Percentiles rank a stretch among this genome's conserved stretches.
These are phyloP conservation scores for Melanostoma scalare DNA, from an alignment of 2,888 invertebrate species.

Conservation along the genomic window DNA sequence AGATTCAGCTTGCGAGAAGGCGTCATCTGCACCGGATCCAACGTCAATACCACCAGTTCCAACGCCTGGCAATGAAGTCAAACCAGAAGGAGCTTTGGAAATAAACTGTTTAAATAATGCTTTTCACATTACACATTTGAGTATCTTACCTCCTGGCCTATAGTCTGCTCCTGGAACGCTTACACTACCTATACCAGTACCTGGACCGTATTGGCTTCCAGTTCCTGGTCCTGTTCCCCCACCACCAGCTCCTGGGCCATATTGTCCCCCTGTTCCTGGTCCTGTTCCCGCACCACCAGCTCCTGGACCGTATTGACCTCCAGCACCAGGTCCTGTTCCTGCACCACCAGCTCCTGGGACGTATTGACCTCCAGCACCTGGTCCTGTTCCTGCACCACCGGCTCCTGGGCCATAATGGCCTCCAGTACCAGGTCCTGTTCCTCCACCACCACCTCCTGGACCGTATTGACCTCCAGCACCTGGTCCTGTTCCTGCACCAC, in stretches of 20 bases:
- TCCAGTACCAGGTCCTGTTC: slow-evolving; percentile 29
- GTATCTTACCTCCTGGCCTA: slow-evolving; percentile 49
- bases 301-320: slow-evolving; percentile 9
- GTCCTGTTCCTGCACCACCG: slow-evolving; percentile 1
- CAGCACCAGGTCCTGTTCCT: slow-evolving; percentile 19
- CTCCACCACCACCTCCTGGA: slow-evolving; percentile 50
- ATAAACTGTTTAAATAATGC: no score
- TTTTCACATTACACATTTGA: background rate
- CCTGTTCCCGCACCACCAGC: slow-evolving; percentile 18
- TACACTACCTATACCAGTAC: slow-evolving; percentile 46
- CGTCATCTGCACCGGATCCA: slow-evolving; percentile 83
- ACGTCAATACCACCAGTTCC: slow-evolving; percentile 8
- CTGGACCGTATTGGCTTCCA: slow-evolving; percentile 17
- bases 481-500: slow-evolving; percentile 32
- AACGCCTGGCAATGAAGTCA: slow-evolving; percentile 48
- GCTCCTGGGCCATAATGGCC: background rate
- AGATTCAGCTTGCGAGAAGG: slow-evolving; percentile 88
- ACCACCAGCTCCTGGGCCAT: slow-evolving; percentile 19
- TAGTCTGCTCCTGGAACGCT: slow-evolving; percentile 56
- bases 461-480: slow-evolving; percentile 35
- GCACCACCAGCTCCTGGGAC: background rate
- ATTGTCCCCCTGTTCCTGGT: slow-evolving; percentile 5
- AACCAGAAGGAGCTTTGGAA: slow-evolving; percentile 25
- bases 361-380: slow-evolving; percentile 10
- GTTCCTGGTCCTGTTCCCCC: slow-evolving; percentile 10